Base-by-base conservation (phyloP, 2,113 vertebrate species). In the Peromyscus polionotus region DNA sequence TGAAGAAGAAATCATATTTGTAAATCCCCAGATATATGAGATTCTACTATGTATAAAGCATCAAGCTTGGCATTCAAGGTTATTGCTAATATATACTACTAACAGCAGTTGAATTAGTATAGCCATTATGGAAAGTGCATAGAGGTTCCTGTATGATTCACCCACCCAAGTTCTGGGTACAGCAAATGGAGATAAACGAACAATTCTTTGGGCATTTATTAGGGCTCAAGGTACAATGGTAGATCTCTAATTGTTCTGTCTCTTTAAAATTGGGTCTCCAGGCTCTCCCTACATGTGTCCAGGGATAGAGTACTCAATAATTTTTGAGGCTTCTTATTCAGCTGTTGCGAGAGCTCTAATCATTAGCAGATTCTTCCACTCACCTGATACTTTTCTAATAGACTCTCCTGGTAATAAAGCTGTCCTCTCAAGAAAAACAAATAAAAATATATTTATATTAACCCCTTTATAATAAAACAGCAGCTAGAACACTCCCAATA, bases 1-100 rank as follows among this genome's bases (percentile, higher is more conserved):
- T 77, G 31, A 96, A 95, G 65, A 39, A 87, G 57, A 94, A 94
- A 72, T 87, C 65, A n/a, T 72, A 88, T 90, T 57, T 85, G 54
- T 79, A 93, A 89, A 36, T 59, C 88, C 14, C 24, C 54, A 96
- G 79, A 87, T 65, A 92, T 86, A 7, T 93, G 61, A 95, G 20
- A 88, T 59, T 26, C 89, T 95, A 90, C 45, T 42, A 6, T 73
- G 12, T 65, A 26, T n/a, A 76, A 96, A 94, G 77, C 31, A 31
- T 16, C 63, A 91, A 72, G 39, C 26, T 96, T 86, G 96, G 28
- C 39, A 85, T 77, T 77, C 33, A 93, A 91, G 59, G 51, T 51
- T 85, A n/a, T 22, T 54, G 42, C 42, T 54, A 36, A 45, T 61
- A 81, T 3, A n/a, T 3, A 80, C 31, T 31, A 36, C 48, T 70